Evolutionary conservation across 2,113 vertebrate genomes (phyloP).

Genomic region (Callithrix jacchus): DNA sequence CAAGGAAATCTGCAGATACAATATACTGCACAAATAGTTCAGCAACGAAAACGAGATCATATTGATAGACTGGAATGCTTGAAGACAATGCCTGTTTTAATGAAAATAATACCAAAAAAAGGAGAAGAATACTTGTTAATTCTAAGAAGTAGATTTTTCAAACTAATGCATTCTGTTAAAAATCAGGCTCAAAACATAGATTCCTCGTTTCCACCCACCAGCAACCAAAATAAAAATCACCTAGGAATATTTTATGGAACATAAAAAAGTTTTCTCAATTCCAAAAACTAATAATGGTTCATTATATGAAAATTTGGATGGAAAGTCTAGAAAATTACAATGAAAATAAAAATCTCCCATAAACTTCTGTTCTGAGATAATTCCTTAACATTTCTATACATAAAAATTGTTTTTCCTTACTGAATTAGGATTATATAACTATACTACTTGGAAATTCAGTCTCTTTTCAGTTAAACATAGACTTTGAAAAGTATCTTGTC

Average conservation of each 20-base stretch:
- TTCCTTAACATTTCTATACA: neutral
- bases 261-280: neutral
- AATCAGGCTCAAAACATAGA: neutral
- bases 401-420: neutral
- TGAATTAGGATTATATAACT: neutral
- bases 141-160: neutral
- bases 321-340: constrained; percentile 10
- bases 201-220: neutral
- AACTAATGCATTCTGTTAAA: constrained; percentile 2
- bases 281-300: neutral
- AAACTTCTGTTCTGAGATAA: neutral
- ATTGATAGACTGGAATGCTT: neutral
- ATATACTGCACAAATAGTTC: neutral
- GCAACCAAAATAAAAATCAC: neutral
- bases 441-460: neutral
- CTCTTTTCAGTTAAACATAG: neutral
- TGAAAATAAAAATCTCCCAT: neutral
- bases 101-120: neutral
- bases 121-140: neutral
- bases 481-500: neutral
- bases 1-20: neutral
- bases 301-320: neutral
- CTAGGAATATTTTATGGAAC: neutral
- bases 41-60: neutral
- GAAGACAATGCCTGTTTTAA: neutral